A percentile compares a stretch with the other conserved stretches of the same genome.
Evolutionary conservation across 2,797 vertebrate genomes (phyloP).

Genomic region (Argyrosomus regius): DNA sequence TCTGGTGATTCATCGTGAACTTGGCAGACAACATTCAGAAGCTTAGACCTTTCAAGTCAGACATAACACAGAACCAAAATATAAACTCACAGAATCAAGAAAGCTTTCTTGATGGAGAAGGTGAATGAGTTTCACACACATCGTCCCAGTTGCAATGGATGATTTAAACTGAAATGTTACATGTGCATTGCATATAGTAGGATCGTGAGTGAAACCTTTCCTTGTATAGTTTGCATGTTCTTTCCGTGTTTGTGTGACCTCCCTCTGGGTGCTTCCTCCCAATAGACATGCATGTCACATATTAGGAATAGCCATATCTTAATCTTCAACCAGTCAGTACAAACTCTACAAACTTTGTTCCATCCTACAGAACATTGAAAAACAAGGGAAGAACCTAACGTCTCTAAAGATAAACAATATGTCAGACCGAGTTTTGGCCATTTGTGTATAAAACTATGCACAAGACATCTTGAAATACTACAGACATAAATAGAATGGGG

Average conservation of each 20-base stretch:
- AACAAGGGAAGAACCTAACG: neutral
- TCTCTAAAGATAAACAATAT: neutral
- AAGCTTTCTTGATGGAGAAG: neutral
- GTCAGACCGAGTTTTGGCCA: neutral
- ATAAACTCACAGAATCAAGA: neutral
- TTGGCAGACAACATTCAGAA: neutral
- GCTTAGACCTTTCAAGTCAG: neutral
- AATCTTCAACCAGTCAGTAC: neutral
- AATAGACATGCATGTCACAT: neutral
- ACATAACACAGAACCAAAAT: neutral
- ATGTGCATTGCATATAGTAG: neutral
- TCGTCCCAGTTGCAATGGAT: neutral
- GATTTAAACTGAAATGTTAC: neutral
- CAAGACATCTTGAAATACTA: neutral
- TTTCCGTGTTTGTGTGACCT: neutral
- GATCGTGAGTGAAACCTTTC: neutral
- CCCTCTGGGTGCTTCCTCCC: neutral
- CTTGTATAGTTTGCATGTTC: neutral
- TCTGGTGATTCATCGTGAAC: neutral
- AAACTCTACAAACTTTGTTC: constrained; percentile 4
- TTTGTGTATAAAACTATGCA: neutral
- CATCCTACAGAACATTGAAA: neutral
- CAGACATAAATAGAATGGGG: neutral
- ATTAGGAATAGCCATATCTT: neutral
- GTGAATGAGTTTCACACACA: neutral